Base-by-base conservation (phyloP, 2,113 vertebrate genomes). In the Dipodomys merriami region DNA sequence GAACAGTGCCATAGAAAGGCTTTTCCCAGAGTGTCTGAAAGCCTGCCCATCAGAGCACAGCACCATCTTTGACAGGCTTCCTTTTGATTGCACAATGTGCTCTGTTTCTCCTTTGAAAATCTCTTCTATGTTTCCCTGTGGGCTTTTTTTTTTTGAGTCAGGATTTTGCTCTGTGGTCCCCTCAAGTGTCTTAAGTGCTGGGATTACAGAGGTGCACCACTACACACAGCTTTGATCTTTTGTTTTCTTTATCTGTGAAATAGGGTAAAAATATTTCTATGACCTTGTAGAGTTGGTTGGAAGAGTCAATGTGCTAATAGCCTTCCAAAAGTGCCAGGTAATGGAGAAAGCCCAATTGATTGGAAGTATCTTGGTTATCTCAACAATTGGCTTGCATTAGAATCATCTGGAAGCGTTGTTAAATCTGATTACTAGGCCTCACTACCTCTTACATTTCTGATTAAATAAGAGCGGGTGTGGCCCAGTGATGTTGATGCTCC, bases 231-330 rank as follows among this genome's bases (percentile, higher is more conserved):
- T 64, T 29, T 27, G 77, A 35, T 35, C 22, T 19, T 39, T 62
- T 18, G 46, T 7, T 71, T 60, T 44, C 19, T 81, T 79, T 57
- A 33, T 82, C 39, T 74, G 16, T n/a, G 60, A 91, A 57, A n/a
- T 27, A 72, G 67, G 12, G 33, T 77, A 72, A 76, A 85, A 88
- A 57, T 33, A 16, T 49, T 20, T 39, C n/a, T 39, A 82, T 29
- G n/a, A 85, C 3, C 46, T 23, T 86, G 68, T 4, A 92, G 19
- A 7, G 1, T 10, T 44, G 25, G 5, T 64, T 53, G 5, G 13
- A 83, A 83, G 71, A 80, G 16, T 76, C 69, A 95, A 72, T 39
- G 53, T 80, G 46, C 35, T 71, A 64, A 69, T 33, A 88, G 30
- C 27, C 33, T 90, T 49, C 90, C 62, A 89, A 57, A 76, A 80